A percentile compares a stretch with the other conserved stretches of the same genome.
These are phyloP conservation scores for Noctua comes DNA, from an alignment of 2,888 invertebrate genomes.

Conservation along the genomic window DNA sequence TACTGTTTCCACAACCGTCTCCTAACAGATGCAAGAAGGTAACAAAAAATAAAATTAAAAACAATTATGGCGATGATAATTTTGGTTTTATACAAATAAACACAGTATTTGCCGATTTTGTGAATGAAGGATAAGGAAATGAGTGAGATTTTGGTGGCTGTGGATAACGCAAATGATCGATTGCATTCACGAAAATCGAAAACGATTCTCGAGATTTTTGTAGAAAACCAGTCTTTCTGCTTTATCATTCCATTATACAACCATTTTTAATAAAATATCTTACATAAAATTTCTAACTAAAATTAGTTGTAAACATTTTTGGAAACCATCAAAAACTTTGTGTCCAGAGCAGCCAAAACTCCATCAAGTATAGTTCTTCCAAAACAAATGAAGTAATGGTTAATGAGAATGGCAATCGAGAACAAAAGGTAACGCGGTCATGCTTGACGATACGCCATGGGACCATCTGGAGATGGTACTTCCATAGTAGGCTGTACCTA, in stretches of 20 bases:
- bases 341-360: conserved; percentile 54
- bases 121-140: conserved; percentile 67
- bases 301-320: neutral
- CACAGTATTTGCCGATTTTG: conserved; percentile 76
- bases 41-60: conserved; percentile 87
- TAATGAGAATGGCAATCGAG: conserved; percentile 63
- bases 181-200: conserved; percentile 38
- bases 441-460: conserved; percentile 66
- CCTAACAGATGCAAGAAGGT: conserved; percentile 90
- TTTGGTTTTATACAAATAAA: conserved; percentile 74
- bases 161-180: conserved; percentile 27
- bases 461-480: conserved; percentile 55
- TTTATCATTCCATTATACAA: neutral
- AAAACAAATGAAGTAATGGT: conserved; percentile 61
- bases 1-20: conserved; percentile 91
- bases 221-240: neutral
- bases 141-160: conserved; percentile 48
- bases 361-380: conserved; percentile 40
- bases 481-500: conserved; percentile 36
- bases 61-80: conserved; percentile 84
- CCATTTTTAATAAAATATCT: neutral
- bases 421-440: conserved; percentile 71
- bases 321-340: neutral
- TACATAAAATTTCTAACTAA: neutral
- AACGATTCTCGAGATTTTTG: neutral